phyloP scores from a whole-genome alignment of 1,140 invertebrate genomes.

The Cherax quadricarinatus region DNA sequence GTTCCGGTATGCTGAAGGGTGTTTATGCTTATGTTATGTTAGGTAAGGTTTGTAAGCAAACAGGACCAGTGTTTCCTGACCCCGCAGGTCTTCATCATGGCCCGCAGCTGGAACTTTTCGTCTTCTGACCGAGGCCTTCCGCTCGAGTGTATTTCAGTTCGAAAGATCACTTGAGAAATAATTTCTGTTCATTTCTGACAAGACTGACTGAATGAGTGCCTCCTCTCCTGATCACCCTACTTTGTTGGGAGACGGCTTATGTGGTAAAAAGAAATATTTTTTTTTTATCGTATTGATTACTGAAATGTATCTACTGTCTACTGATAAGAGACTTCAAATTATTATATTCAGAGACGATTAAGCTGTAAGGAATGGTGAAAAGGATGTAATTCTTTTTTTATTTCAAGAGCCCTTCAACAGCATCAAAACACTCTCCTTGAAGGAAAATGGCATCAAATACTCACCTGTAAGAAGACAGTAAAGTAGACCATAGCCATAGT shows the following conservation, averaged over 20 bases:
- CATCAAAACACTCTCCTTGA: no score
- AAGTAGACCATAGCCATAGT: conserved; percentile 99
- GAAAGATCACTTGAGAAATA: conserved; percentile 86
- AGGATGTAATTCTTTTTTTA: conserved; percentile 81
- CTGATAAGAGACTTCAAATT: conserved; percentile 95
- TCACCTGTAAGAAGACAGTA: conserved; percentile 97
- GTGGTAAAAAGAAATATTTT: no score
- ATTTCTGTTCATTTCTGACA: no score
- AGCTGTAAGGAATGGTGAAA: conserved; percentile 78
- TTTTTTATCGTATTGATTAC: conserved; percentile 85
- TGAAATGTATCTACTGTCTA: conserved; percentile 96
- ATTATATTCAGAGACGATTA: conserved; percentile 96
- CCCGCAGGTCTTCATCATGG: conserved; percentile 95
- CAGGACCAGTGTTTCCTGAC: conserved; percentile 84
- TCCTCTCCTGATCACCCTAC: no score
- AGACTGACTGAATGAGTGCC: no score
- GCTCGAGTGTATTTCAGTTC: conserved; percentile 85
- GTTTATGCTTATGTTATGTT: no score
- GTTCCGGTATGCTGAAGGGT: no score
- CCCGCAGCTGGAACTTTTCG: conserved; percentile 86
- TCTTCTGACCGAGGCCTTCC: no score
- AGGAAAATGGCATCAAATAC: conserved; percentile 96
- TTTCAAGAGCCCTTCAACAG: conserved; percentile 95
- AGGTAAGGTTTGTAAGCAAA: conserved; percentile 83
- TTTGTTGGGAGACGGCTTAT: no score